Percentiles rank a stretch among this genome's conserved stretches.
Evolutionary conservation across 2,888 invertebrate species (phyloP).

Genomic region (Eilema sororculum): DNA sequence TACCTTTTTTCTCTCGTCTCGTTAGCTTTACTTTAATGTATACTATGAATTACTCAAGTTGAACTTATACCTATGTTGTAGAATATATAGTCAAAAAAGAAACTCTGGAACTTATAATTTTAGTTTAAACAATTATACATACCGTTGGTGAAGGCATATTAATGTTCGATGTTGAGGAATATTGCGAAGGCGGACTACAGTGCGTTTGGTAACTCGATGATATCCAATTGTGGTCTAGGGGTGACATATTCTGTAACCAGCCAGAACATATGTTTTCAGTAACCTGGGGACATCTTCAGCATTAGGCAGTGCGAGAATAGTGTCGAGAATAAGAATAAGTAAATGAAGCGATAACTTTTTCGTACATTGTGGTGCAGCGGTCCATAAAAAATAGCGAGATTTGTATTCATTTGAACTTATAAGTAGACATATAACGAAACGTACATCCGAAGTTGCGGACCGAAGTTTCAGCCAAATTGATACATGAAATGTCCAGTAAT

Average conservation of each 20-base stretch:
- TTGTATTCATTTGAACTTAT: not conserved
- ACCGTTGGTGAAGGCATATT: slow-evolving; percentile 88
- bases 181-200: slow-evolving; percentile 86
- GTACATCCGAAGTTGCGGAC: not conserved
- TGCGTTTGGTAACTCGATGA: slow-evolving; percentile 85
- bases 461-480: not conserved
- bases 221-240: slow-evolving; percentile 89
- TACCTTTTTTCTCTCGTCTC: too few relatives aligned
- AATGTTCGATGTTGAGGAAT: slow-evolving; percentile 85
- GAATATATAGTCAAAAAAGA: too few relatives aligned
- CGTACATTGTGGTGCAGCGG: slow-evolving; percentile 5
- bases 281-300: not conserved
- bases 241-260: slow-evolving; percentile 81
- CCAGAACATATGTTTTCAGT: slow-evolving; percentile 37
- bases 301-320: slow-evolving; percentile 45
- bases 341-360: slow-evolving; percentile 16
- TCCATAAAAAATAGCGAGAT: slow-evolving; percentile 2
- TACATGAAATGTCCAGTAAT: not conserved
- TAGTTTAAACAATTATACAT: slow-evolving; percentile 38
- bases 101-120: not conserved
- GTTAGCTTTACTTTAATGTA: too few relatives aligned
- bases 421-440: not conserved
- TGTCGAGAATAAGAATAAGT: slow-evolving; percentile 30
- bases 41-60: too few relatives aligned
- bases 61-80: too few relatives aligned